Conservation (phyloP, 2,113 vertebrate genomes). For the Jacana jacana region DNA sequence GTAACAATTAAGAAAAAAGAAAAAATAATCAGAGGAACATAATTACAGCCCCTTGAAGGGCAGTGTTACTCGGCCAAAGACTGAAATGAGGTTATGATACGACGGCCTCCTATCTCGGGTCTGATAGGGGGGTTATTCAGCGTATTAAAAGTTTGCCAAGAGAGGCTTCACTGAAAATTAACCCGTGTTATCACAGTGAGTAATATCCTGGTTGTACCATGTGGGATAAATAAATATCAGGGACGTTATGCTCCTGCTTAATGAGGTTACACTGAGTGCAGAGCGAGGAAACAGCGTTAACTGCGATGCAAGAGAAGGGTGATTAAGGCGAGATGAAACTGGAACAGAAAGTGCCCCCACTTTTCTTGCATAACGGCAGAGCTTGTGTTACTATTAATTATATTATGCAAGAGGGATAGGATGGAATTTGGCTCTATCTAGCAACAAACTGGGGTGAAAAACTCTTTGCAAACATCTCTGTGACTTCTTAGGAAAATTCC, state of each 20-base stretch:
- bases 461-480: neutral
- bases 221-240: conserved; percentile 58
- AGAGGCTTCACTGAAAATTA: conserved; percentile 52
- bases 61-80: neutral
- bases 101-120: conserved; percentile 61
- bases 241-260: conserved; percentile 32
- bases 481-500: neutral
- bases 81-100: conserved; percentile 4
- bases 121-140: conserved; percentile 4
- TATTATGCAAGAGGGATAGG: neutral
- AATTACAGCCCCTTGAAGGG: conserved; percentile 37
- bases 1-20: conserved; percentile 36
- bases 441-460: neutral
- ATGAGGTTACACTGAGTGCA: conserved; percentile 19
- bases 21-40: neutral
- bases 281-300: neutral
- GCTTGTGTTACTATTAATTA: neutral
- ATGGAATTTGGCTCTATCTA: neutral
- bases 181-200: conserved; percentile 33
- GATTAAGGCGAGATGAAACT: neutral
- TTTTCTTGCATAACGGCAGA: neutral
- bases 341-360: neutral
- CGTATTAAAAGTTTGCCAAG: conserved; percentile 57
- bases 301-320: neutral
- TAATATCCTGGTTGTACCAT: conserved; percentile 70